Evolutionary conservation across 2,797 vertebrate genomes (phyloP), one percentile per base, ranked within the genome.

Genomic region (Ctenopoma kingsleyae): DNA sequence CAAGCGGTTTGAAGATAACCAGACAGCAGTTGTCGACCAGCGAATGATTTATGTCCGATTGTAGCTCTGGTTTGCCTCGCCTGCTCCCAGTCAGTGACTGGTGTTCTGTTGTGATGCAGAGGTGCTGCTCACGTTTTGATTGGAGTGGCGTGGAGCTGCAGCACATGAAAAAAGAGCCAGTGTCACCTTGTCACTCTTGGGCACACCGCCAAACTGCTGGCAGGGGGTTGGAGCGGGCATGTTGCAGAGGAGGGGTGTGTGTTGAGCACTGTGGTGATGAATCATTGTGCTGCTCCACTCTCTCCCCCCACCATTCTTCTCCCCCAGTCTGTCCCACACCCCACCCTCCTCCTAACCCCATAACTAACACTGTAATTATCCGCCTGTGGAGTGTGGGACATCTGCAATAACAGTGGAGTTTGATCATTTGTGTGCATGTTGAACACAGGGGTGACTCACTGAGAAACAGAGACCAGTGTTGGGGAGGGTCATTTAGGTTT

Each of bases 121-220:
- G 85, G 83, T 79, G 83, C 81, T 80, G 78, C 86, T 84, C 62
- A n/a, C 44, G 11, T 76, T 84, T 83, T 84, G 89, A 89, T 88
- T 87, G 88, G 86, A 83, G 85, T 78, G 89, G 84, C 67, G 43
- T 82, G 85, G 86, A 85, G 85, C 84, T 84, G 84, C 76, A 64
- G 81, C 74, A 66, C 87, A 82, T 78, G 81, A 83, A 84, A 86
- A 90, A 90, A 89, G 88, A 92, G 86, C 82, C 85, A 61, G 91
- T 92, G 93, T 95, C 94, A 95, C 94, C 94, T 95, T 95, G 94
- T 93, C 93, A 94, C 91, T 92, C 89, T 83, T 64, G 87, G 93
- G 94, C 93, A 71, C 5, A 12, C 69, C 57, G 93, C 93, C 94
- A 94, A 92, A 89, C 81, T 87, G 87, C 85, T 83, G 82, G 76